Conservation (phyloP, 2,113 vertebrate species). For the Otolemur garnettii region DNA sequence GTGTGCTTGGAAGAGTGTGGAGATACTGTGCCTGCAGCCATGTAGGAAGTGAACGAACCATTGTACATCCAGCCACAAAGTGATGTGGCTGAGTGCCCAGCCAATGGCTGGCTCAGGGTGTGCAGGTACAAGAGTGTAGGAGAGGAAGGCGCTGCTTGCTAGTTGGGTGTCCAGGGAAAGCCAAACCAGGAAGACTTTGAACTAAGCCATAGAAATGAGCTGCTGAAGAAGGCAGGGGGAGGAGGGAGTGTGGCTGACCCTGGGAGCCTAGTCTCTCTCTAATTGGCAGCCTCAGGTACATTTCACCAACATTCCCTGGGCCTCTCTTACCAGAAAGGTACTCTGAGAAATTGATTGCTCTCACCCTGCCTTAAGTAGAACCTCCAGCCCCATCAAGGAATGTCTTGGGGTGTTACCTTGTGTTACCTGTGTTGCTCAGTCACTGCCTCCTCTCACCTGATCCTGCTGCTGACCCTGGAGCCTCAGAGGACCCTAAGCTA, state of each 20-base stretch:
- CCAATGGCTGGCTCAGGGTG: not conserved
- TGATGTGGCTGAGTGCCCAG: not conserved
- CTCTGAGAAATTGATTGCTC: not conserved
- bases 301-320: not conserved
- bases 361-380: not conserved
- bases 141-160: not conserved
- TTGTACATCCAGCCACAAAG: not conserved
- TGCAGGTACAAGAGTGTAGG: not conserved
- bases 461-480: not conserved
- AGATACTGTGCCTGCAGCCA: not conserved
- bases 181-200: not conserved
- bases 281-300: not conserved
- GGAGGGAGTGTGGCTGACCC: accelerated
- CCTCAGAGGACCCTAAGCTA: not conserved
- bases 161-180: not conserved
- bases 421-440: not conserved
- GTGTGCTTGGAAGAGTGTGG: not conserved
- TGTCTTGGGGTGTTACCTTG: too few relatives aligned
- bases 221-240: not conserved
- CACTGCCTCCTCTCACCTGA: not conserved
- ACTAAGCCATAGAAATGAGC: not conserved
- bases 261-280: not conserved
- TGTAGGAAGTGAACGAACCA: not conserved
- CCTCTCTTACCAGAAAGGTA: not conserved
- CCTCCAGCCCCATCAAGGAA: not conserved